Base-by-base conservation (phyloP, 1,140 invertebrate species). In the Holcopasites calliopsidis region DNA sequence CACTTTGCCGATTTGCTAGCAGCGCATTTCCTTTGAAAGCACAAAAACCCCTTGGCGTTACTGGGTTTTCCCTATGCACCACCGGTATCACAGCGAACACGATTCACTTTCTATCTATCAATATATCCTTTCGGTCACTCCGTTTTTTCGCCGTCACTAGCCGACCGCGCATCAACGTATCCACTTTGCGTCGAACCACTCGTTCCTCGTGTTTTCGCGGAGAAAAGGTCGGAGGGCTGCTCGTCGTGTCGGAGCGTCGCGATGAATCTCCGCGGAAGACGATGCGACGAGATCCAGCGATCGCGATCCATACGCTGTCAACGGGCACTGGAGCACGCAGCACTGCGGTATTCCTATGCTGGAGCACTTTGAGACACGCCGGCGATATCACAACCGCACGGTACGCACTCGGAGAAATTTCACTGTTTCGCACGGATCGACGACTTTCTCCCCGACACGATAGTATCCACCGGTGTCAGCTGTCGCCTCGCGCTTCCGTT, bases 1-100 rank as follows among this genome's bases (percentile, higher is more conserved):
- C 87, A 84, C 79, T 44, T 76, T 78, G 84, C 61, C 75, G 84
- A 77, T 80, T 86, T 33, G 84, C 80, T 88, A 88, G 70, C 81
- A 85, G 77, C 50, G 42, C 84, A 86, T 86, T 83, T 83, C 72
- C 70, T 72, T 61, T 31, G 35, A 47, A 54, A 64, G n/a, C n/a
- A n/a, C n/a, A n/a, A 64, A 31, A 35, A 52, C 65, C 54, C 66
- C 73, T 50, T 33, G 52, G 42, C 38, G 40, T 68, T 28, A 44
- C 7, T 16, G 21, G 16, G n/a, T n/a, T 21, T 35, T 1, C 28
- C 5, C 8, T 21, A 44, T 55, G 38, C 40, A 47, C 58, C 44
- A 66, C 55, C 52, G 26, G 5, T 64, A 72, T 50, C 38, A 33
- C 42, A 38, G 21, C 8, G 7, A 33, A 33, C 50, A 65, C 60